phyloP scores from a whole-genome alignment of 1,140 invertebrate genomes.

The Bombus affinis region DNA sequence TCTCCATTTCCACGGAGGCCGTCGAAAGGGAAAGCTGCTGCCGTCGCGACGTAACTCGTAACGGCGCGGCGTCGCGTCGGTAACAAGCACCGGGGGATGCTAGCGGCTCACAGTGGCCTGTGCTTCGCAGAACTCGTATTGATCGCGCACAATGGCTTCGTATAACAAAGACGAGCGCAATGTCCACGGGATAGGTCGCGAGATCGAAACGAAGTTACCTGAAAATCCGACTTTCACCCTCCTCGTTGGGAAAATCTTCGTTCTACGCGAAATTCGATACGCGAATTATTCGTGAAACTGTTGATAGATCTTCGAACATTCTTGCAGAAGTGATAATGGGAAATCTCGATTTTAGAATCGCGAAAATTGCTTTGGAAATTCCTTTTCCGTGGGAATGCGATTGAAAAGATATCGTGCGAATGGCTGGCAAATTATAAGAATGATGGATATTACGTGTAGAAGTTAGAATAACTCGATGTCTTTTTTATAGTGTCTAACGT shows the following conservation, averaged over 20 bases:
- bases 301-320: no score
- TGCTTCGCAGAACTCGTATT: slow-evolving; percentile 50
- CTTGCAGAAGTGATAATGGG: background rate
- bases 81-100: slow-evolving; percentile 54
- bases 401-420: background rate
- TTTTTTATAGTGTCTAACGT: no score
- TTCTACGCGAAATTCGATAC: background rate
- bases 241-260: background rate
- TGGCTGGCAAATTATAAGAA: background rate
- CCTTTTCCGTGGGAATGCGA: background rate
- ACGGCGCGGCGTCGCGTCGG: slow-evolving; percentile 8
- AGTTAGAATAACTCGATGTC: no score
- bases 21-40: slow-evolving; percentile 66
- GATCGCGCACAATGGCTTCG: slow-evolving; percentile 56
- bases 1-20: slow-evolving; percentile 61
- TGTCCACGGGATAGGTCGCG: slow-evolving; percentile 46
- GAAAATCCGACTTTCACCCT: background rate
- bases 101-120: slow-evolving; percentile 1
- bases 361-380: background rate
- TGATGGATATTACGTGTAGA: background rate
- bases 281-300: no score
- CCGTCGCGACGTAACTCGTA: slow-evolving; percentile 5
- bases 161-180: slow-evolving; percentile 45
- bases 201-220: background rate
- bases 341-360: background rate